Conservation (phyloP, 2,113 vertebrate species). For the Syngnathus scovelli region DNA sequence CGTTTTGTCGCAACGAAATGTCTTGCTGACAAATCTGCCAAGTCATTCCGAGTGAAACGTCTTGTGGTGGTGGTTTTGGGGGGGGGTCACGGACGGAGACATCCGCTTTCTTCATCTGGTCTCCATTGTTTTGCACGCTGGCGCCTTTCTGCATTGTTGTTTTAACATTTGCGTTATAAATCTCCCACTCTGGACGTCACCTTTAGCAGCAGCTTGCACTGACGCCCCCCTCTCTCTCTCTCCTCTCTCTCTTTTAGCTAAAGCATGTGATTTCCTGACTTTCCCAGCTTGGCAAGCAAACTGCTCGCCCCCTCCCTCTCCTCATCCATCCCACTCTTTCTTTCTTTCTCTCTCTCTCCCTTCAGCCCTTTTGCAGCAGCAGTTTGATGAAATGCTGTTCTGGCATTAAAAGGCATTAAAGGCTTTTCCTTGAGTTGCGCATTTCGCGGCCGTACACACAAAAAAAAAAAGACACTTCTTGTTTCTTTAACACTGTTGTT, state of each 20-base stretch:
- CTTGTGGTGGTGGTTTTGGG: background rate
- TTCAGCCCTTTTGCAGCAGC: background rate
- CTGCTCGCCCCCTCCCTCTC: constrained; percentile 12
- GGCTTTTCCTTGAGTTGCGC: constrained; percentile 46
- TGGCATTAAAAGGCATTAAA: constrained; percentile 47
- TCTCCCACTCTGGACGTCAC: constrained; percentile 39
- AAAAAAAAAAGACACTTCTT: constrained; percentile 15
- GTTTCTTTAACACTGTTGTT: constrained; percentile 25
- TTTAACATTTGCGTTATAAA: constrained; percentile 46
- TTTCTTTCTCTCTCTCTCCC: background rate
- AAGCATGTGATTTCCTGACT: constrained; percentile 64
- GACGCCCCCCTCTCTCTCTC: constrained; percentile 1
- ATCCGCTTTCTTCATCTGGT: constrained; percentile 1
- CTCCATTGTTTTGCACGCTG: constrained; percentile 24
- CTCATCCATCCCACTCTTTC: background rate
- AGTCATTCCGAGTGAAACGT: constrained; percentile 6
- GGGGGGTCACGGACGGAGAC: background rate
- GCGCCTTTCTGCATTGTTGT: constrained; percentile 29
- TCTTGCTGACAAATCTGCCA: constrained; percentile 14
- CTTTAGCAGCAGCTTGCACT: constrained; percentile 35
- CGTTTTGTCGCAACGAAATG: too few species aligned
- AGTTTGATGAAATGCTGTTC: constrained; percentile 40
- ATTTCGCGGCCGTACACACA: constrained; percentile 22
- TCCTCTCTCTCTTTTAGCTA: constrained; percentile 26
- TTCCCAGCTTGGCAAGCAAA: constrained; percentile 33